phyloP scores from a whole-genome alignment of 2,113 vertebrate genomes.

The Brachirus orientalis region DNA sequence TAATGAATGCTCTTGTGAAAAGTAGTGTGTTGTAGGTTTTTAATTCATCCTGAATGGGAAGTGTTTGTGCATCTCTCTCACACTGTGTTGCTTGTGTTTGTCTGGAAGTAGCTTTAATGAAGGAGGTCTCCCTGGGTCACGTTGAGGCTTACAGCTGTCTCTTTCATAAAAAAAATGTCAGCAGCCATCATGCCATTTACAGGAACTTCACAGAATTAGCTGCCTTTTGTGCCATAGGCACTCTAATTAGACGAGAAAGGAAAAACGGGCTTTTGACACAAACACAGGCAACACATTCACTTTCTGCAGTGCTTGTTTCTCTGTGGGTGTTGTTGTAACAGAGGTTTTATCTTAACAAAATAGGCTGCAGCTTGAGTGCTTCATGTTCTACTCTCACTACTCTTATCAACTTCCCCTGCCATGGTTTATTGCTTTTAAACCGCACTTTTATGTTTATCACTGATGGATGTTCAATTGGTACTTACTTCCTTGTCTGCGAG shows the following conservation, averaged over 20 bases:
- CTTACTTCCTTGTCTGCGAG: conserved; percentile 54
- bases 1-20: conserved; percentile 99
- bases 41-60: conserved; percentile 97
- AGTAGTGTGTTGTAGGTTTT: conserved; percentile 98
- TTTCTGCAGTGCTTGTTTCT: conserved; percentile 87
- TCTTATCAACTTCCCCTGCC: conserved; percentile 47
- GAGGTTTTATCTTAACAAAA: conserved; percentile 84
- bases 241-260: conserved; percentile 92
- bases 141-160: conserved; percentile 87
- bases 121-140: conserved; percentile 93
- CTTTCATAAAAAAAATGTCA: conserved; percentile 26
- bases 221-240: conserved; percentile 91
- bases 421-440: conserved; percentile 71
- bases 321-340: conserved; percentile 91
- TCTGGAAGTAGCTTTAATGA: conserved; percentile 91
- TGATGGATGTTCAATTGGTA: conserved; percentile 78
- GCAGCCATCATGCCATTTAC: conserved; percentile 99
- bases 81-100: conserved; percentile 35
- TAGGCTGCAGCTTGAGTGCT: conserved; percentile 83
- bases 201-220: conserved; percentile 96
- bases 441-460: conserved; percentile 50
- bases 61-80: conserved; percentile 74
- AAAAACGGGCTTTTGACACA: conserved; percentile 98
- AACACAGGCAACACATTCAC: conserved; percentile 85
- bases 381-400: conserved; percentile 49